These are phyloP conservation scores for Burhinus bistriatus DNA, from an alignment of 2,113 vertebrate species.

Conservation along the genomic window DNA sequence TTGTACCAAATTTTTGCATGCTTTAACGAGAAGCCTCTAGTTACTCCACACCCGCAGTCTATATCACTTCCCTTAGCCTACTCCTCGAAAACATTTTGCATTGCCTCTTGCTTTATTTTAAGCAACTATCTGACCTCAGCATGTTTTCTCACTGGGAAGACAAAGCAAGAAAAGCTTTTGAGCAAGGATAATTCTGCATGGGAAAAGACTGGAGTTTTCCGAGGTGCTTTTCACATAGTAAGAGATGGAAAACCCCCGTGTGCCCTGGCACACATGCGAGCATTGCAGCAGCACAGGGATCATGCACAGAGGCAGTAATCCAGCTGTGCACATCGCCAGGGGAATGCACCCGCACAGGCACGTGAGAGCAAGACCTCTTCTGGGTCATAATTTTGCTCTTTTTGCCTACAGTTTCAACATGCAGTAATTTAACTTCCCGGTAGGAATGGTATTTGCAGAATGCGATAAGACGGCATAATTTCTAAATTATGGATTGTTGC, in stretches of 20 bases:
- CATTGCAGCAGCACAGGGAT: neutral
- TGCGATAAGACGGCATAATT: neutral
- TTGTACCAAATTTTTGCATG: neutral
- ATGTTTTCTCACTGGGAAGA: neutral
- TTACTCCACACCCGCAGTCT: neutral
- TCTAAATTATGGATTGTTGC: neutral
- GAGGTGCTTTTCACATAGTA: neutral
- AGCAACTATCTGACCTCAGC: neutral
- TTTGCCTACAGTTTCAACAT: neutral
- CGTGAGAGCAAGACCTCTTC: neutral
- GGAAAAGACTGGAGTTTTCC: neutral
- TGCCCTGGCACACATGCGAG: neutral
- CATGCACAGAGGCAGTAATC: neutral
- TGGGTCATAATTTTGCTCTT: neutral
- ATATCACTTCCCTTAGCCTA: neutral
- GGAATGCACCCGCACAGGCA: neutral
- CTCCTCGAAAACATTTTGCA: neutral
- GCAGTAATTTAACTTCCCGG: neutral
- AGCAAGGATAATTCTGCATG: neutral
- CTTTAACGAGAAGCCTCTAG: neutral
- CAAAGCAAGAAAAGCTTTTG: neutral
- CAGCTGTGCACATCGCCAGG: neutral
- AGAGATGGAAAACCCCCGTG: fast-evolving
- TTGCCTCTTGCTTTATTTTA: neutral
- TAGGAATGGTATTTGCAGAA: neutral